These are phyloP conservation scores for Crambe crambe DNA, from an alignment of 37 sponge, comb jelly and placozoan species.

Conservation along the genomic window DNA sequence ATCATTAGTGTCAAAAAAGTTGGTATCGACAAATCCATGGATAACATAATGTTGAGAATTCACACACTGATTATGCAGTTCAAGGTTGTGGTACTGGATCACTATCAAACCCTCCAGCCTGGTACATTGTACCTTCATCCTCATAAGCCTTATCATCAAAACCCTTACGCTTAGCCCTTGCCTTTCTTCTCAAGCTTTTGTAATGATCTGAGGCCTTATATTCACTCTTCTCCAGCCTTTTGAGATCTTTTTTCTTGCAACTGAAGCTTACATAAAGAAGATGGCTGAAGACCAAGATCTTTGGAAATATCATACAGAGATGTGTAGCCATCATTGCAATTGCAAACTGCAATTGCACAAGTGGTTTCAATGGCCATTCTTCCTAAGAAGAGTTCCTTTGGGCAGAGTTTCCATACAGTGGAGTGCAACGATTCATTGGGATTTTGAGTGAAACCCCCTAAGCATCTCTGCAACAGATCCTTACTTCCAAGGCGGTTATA, in stretches of 20 bases:
- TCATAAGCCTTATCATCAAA: background rate
- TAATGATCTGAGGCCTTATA: background rate
- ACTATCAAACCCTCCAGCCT: conserved; percentile 3
- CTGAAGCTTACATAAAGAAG: background rate
- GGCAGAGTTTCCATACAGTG: conserved; percentile 3
- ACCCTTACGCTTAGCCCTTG: conserved; percentile 11
- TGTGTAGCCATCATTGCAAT: conserved; percentile 18
- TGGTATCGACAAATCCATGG: background rate
- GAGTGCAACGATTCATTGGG: background rate
- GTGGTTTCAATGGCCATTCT: background rate
- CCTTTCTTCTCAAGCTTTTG: background rate
- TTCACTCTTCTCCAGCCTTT: background rate
- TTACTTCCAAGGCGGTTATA: conserved; percentile 3
- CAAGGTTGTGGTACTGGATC: background rate
- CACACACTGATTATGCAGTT: background rate
- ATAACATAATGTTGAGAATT: background rate
- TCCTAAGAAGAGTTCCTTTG: background rate
- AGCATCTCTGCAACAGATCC: background rate
- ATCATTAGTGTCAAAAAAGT: no score
- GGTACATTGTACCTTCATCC: conserved; percentile 8
- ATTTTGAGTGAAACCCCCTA: conserved; percentile 14
- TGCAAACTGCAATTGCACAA: conserved; percentile 8
- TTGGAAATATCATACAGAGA: background rate
- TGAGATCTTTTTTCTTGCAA: conserved; percentile 1
- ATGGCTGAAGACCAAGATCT: background rate